A percentile compares a stretch with the other conserved stretches of the same genome.
phyloP scores from a whole-genome alignment of 2,888 invertebrate genomes.

The Apotomis capreana region DNA sequence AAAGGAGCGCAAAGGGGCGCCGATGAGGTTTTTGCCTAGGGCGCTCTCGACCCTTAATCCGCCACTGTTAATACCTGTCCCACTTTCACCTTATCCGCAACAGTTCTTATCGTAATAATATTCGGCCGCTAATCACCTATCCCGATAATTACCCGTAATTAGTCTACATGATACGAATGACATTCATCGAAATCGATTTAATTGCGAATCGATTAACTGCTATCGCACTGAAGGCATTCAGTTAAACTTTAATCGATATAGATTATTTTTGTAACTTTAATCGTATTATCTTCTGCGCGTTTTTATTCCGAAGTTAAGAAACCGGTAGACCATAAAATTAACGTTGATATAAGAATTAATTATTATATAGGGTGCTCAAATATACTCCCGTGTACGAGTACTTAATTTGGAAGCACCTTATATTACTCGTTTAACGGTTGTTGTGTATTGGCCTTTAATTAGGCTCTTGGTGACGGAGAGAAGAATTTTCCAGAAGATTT shows the following conservation, averaged over 20 bases:
- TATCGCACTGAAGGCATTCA: conserved; percentile 1
- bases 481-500: no score
- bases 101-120: conserved; percentile 26
- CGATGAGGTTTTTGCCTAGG: no score
- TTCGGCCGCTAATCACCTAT: conserved; percentile 15
- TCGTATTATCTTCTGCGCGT: conserved; percentile 6
- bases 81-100: neutral
- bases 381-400: no score
- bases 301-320: conserved; percentile 2
- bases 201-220: conserved; percentile 31
- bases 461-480: no score
- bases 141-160: conserved; percentile 16
- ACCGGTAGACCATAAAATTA: no score
- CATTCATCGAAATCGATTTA: conserved; percentile 29
- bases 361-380: no score
- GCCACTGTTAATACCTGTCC: no score
- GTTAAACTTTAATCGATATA: conserved; percentile 17
- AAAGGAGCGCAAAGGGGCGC: no score
- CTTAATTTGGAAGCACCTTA: no score
- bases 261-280: conserved; percentile 15
- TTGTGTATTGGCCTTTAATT: no score
- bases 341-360: neutral
- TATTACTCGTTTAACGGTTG: no score
- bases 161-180: conserved; percentile 27
- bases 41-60: no score